Evolutionary conservation across 2,888 invertebrate genomes (phyloP), one percentile per base, ranked within the genome.

Genomic region (Chrysolina americana): DNA sequence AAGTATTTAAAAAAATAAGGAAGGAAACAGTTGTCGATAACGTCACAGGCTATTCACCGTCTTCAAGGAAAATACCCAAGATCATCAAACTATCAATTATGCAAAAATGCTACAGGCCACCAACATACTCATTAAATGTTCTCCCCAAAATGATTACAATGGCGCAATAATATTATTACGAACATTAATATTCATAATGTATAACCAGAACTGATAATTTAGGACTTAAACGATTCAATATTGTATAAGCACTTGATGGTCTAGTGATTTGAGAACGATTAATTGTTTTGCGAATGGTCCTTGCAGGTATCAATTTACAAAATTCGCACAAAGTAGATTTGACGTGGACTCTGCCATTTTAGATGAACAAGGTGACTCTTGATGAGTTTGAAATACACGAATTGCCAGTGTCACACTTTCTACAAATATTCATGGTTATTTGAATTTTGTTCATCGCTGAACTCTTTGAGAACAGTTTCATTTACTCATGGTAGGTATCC

Each of bases 201-300:
- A 75, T 78, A 77, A 70, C 73, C 70, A 47, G 50, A 68, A 71
- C 73, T 72, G 76, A 79, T 79, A 78, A 75, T 79, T 77, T 76
- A 77, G 75, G 74, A 78, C 74, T 76, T 76, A 75, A 74, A 76
- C 65, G 64, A 75, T 76, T 73, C 76, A 74, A 76, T 79, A 76
- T 75, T 66, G 68, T 70, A 76, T 77, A 77, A 75, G 76, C 75
- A 77, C 72, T 80, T 78, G 78, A 78, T 79, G 79, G 79, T 80
- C 76, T 74, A 72, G 63, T 78, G 79, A 76, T 77, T 79, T 68
- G 73, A 76, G 70, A 74, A 50, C 74, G 70, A 70, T 77, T 73
- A 77, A 77, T 77, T 44, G 21, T 28, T 78, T 77, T 53, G 15
- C 48, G 23, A 50, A 53, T 53, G 53, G 66, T 21, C 36, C 66